phyloP scores from a whole-genome alignment of 2,888 invertebrate species.

The Polydrusus pterygomalis region DNA sequence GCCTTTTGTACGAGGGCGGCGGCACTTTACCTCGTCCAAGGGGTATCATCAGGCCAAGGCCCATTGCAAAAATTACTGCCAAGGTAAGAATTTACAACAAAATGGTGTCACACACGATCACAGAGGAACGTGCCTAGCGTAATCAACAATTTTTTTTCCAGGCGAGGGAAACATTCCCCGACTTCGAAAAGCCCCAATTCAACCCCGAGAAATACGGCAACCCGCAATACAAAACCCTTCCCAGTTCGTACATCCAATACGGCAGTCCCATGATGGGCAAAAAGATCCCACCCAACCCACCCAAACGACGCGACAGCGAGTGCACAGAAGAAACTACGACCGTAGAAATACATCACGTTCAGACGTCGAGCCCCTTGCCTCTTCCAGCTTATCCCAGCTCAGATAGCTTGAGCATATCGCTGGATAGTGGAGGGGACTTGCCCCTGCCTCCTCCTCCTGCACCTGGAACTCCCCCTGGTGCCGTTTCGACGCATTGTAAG shows the following conservation, averaged over 20 bases:
- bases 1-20: slow-evolving; percentile 78
- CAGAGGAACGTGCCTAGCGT: too few species aligned
- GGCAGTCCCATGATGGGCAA: slow-evolving; percentile 83
- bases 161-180: slow-evolving; percentile 67
- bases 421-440: slow-evolving; percentile 74
- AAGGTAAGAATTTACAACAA: slow-evolving; percentile 71
- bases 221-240: slow-evolving; percentile 74
- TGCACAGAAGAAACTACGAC: slow-evolving; percentile 70
- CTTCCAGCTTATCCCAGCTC: slow-evolving; percentile 80
- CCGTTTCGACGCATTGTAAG: slow-evolving; percentile 69
- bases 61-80: slow-evolving; percentile 84
- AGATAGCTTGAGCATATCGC: slow-evolving; percentile 78
- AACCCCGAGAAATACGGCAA: slow-evolving; percentile 68
- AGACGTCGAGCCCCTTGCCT: slow-evolving; percentile 76
- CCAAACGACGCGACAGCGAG: slow-evolving; percentile 75
- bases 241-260: slow-evolving; percentile 74
- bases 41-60: slow-evolving; percentile 86
- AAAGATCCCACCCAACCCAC: slow-evolving; percentile 88
- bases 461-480: slow-evolving; percentile 78
- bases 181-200: slow-evolving; percentile 72
- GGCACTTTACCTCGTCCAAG: slow-evolving; percentile 92
- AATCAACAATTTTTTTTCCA: slow-evolving; percentile 11
- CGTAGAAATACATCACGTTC: slow-evolving; percentile 69
- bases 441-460: slow-evolving; percentile 78
- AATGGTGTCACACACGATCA: neutral